Base-by-base conservation (phyloP, 2,888 invertebrate species). In the Nineta flava region DNA sequence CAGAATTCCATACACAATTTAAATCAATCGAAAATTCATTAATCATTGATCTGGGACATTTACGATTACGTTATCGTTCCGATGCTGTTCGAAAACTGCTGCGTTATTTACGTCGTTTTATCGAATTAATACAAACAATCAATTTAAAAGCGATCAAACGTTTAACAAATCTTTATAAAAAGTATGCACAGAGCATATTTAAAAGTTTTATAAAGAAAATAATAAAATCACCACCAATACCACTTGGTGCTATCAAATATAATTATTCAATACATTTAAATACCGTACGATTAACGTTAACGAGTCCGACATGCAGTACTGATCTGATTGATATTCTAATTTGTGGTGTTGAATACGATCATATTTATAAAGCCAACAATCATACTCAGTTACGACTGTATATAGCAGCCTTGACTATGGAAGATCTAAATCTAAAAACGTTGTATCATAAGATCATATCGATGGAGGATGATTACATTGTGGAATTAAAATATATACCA, bases 1-100 rank as follows among this genome's bases (percentile, higher is more conserved):
- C 87, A 0, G 88, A 90, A 63, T 88, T 87, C 66, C 79, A 81
- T 59, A 75, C 78, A 0, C 81, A 84, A 60, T 90, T 87, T 63
- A 83, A 84, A 62, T 83, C 77, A 59, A 83, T 87, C 41, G 87
- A 87, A 63, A 83, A 84, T 53, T 81, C 83, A 0, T 63, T 87
- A 47, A 81, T 86, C 41, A 69, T 83, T 1, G 84, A 86, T 61
- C 68, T 83, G 46, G 79, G 76, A 40, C 71, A 73, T 26, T 58
- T 81, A 4, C 68, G 77, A 42, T 58, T 86, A n/a, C 68, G 80
- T 34, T 73, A 86, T 47, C 85, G 87, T 61, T 77, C 83, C 51
- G 79, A 81, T 49, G 83, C 86, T 1, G 69, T 85, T 50, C 73
- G 81, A 53, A 80, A 82, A 10, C 70, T 86, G 21, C 71, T 76